phyloP scores from a whole-genome alignment of 2,888 invertebrate genomes.

The Scrobipalpa costella region DNA sequence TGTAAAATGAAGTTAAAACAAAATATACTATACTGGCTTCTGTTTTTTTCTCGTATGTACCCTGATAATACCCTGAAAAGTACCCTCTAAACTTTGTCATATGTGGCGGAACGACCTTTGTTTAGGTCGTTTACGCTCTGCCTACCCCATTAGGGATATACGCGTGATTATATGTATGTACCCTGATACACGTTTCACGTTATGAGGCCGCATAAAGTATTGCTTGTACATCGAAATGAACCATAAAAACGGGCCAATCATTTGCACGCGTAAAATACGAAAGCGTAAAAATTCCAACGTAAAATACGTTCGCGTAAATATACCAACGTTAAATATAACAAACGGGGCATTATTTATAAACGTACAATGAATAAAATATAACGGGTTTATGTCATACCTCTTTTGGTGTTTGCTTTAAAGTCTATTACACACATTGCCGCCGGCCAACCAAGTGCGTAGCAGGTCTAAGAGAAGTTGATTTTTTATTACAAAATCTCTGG shows the following conservation, averaged over 20 bases:
- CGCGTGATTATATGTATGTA: too few species aligned
- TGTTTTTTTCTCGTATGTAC: too few species aligned
- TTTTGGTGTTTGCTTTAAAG: slow-evolving; percentile 36
- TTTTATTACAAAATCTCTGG: too few species aligned
- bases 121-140: too few species aligned
- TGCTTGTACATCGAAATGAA: slow-evolving; percentile 36
- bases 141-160: too few species aligned
- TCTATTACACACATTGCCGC: too few species aligned
- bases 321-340: slow-evolving; percentile 29
- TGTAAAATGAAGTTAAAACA: too few species aligned
- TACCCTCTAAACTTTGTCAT: too few species aligned
- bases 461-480: slow-evolving; percentile 15
- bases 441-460: too few species aligned
- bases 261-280: slow-evolving; percentile 29
- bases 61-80: too few species aligned
- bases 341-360: slow-evolving; percentile 43
- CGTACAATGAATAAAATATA: slow-evolving; percentile 29
- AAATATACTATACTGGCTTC: too few species aligned
- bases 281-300: slow-evolving; percentile 11
- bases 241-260: slow-evolving; percentile 41
- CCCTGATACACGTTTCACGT: background rate
- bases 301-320: background rate
- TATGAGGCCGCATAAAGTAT: slow-evolving; percentile 37
- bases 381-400: slow-evolving; percentile 34
- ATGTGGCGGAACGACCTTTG: too few species aligned